phyloP scores from a whole-genome alignment of 2,888 invertebrate genomes.

The Salticus scenicus region DNA sequence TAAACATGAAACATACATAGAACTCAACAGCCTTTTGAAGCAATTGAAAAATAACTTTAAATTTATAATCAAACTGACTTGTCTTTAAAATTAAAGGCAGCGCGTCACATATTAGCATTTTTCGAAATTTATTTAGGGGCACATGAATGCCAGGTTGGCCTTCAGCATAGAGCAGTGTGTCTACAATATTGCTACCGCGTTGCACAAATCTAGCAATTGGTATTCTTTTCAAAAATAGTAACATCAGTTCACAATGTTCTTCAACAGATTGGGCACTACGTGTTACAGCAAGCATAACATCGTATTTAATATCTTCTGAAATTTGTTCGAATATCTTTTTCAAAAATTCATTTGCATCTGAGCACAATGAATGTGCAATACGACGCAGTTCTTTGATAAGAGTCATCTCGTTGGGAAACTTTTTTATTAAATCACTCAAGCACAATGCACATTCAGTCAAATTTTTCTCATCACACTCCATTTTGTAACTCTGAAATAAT shows the following conservation, averaged over 20 bases:
- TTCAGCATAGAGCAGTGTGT: conserved; percentile 45
- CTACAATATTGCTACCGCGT: conserved; percentile 53
- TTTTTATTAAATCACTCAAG: conserved; percentile 43
- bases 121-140: conserved; percentile 46
- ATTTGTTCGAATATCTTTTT: conserved; percentile 54
- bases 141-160: conserved; percentile 13
- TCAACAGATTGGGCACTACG: conserved; percentile 33
- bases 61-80: conserved; percentile 80
- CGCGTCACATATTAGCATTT: conserved; percentile 84
- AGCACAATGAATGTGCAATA: conserved; percentile 37
- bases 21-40: conserved; percentile 87
- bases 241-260: conserved; percentile 56
- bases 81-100: conserved; percentile 84
- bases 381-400: conserved; percentile 38
- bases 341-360: conserved; percentile 30
- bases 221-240: conserved; percentile 52
- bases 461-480: conserved; percentile 54
- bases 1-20: conserved; percentile 80
- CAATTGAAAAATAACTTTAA: conserved; percentile 82
- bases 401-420: conserved; percentile 47
- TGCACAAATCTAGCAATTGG: conserved; percentile 44
- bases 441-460: conserved; percentile 37
- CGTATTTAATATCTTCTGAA: conserved; percentile 47
- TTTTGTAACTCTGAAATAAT: conserved; percentile 76
- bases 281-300: conserved; percentile 52